Evolutionary conservation across 2,797 vertebrate species (phyloP).

Genomic region (Florisuga fusca): DNA sequence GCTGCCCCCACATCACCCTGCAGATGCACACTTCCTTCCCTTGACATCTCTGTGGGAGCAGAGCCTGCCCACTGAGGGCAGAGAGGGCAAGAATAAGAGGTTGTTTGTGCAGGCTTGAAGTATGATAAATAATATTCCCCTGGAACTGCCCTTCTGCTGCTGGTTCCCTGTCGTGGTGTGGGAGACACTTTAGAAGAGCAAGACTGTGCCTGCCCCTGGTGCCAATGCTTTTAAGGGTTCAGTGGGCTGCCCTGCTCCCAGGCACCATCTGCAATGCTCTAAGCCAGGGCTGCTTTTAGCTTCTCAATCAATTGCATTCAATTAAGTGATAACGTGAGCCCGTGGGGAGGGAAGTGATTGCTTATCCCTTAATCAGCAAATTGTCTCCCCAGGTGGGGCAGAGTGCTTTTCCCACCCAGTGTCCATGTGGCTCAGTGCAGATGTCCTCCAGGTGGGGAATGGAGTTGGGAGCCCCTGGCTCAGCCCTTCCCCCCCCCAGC

Average conservation of each 20-base stretch:
- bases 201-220: neutral
- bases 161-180: neutral
- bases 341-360: neutral
- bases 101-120: constrained; percentile 19
- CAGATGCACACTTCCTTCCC: constrained; percentile 69
- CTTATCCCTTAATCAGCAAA: constrained; percentile 6
- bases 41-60: constrained; percentile 48
- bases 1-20: constrained; percentile 45
- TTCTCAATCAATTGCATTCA: constrained; percentile 24
- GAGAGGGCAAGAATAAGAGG: constrained; percentile 47
- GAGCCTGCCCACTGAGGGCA: constrained; percentile 49
- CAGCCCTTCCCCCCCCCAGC: neutral
- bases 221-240: constrained; percentile 48
- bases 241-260: neutral
- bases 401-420: neutral
- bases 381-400: neutral
- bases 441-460: neutral
- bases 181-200: neutral
- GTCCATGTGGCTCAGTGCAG: neutral
- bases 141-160: neutral
- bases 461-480: neutral
- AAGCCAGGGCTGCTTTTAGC: constrained; percentile 35
- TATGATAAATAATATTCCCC: neutral
- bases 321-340: neutral
- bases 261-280: neutral